Percentiles rank a stretch among this genome's conserved stretches.
phyloP scores from a whole-genome alignment of 1,140 invertebrate genomes.

The Lordiphosa collinella region DNA sequence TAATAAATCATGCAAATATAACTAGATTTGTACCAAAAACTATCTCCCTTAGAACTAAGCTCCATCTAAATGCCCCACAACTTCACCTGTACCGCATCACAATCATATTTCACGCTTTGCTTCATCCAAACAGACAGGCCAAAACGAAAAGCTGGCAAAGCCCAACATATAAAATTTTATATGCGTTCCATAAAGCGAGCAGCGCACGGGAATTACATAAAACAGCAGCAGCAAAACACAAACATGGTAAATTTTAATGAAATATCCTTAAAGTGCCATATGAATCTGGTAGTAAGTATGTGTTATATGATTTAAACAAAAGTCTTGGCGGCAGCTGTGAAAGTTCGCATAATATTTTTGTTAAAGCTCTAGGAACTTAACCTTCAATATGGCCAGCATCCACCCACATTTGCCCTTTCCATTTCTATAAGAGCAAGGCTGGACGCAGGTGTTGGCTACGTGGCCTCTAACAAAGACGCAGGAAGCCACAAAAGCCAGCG shows the following conservation, averaged over 20 bases:
- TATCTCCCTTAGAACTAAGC: too few relatives aligned
- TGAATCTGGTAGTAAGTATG: constrained; percentile 34
- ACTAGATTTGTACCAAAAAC: neutral
- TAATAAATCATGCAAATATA: neutral
- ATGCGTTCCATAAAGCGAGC: constrained; percentile 37
- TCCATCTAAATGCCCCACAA: constrained; percentile 3
- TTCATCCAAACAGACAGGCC: constrained; percentile 50
- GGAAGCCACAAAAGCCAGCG: constrained; percentile 56
- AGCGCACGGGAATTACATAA: constrained; percentile 31
- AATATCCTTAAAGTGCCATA: constrained; percentile 57
- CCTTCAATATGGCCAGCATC: constrained; percentile 42
- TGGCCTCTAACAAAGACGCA: constrained; percentile 54
- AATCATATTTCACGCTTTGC: constrained; percentile 75
- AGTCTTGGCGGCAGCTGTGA: constrained; percentile 36
- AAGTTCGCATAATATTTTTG: constrained; percentile 58
- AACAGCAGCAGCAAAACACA: neutral
- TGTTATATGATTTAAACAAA: constrained; percentile 29
- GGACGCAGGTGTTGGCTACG: constrained; percentile 64
- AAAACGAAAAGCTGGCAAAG: constrained; percentile 31
- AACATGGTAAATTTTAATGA: constrained; percentile 65
- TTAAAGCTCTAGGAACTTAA: constrained; percentile 56
- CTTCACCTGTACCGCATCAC: constrained; percentile 29
- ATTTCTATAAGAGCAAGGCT: constrained; percentile 33
- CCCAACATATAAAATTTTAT: constrained; percentile 54
- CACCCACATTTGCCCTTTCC: constrained; percentile 33